Percentiles rank a stretch among this genome's conserved stretches.
Conservation (phyloP, 2,888 invertebrate genomes). For the Orthonevra nobilis region DNA sequence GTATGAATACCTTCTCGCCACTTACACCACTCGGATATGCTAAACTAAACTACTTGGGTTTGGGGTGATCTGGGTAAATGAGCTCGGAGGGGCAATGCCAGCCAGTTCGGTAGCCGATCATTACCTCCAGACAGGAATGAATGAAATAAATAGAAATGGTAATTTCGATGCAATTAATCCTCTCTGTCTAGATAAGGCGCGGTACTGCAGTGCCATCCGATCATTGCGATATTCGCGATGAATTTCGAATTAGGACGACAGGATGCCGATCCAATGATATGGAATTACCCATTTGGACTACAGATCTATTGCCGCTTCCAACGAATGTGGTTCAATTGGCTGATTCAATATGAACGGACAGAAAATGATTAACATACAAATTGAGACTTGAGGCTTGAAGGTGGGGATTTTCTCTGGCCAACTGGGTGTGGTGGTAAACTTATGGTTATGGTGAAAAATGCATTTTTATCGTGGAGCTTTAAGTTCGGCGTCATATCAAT, state of each 20-base stretch:
- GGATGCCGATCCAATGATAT: conserved; percentile 43
- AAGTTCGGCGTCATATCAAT: too few species aligned
- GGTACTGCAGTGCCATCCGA: conserved; percentile 9
- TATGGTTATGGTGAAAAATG: too few species aligned
- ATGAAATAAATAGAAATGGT: conserved; percentile 55
- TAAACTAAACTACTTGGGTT: neutral
- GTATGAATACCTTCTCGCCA: neutral
- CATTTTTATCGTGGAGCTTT: too few species aligned
- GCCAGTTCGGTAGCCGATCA: conserved; percentile 29
- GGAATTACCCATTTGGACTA: conserved; percentile 35
- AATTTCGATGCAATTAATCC: conserved; percentile 65
- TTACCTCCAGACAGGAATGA: conserved; percentile 46
- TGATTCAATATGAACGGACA: too few species aligned
- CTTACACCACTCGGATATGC: too few species aligned
- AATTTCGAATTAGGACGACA: conserved; percentile 41
- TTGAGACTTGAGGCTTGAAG: too few species aligned
- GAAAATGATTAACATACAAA: too few species aligned
- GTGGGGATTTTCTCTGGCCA: too few species aligned
- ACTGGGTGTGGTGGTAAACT: too few species aligned
- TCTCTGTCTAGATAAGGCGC: too few species aligned
- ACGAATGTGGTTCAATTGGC: conserved; percentile 8
- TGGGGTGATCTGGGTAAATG: conserved; percentile 46
- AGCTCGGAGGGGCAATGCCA: conserved; percentile 30
- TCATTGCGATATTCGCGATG: conserved; percentile 54
- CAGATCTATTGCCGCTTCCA: neutral